A percentile compares a stretch with the other conserved stretches of the same genome.
Evolutionary conservation across 2,797 vertebrate genomes (phyloP).

Genomic region (Falco biarmicus): DNA sequence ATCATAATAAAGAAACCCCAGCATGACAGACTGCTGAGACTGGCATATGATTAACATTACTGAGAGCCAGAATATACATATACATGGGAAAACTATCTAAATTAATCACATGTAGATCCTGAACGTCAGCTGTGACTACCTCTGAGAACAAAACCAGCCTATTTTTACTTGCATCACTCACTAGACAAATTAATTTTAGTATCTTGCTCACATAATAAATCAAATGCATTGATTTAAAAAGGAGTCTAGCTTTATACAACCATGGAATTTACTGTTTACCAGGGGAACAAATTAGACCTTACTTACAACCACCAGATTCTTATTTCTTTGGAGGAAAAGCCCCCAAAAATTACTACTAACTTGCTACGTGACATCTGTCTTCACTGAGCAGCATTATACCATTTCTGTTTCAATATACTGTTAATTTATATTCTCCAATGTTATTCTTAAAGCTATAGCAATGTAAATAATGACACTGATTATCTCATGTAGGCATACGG

Average conservation of each 20-base stretch:
- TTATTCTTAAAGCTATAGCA: not conserved
- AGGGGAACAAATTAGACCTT: not conserved
- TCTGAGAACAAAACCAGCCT: constrained; percentile 6
- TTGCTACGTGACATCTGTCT: not conserved
- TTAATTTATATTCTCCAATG: not conserved
- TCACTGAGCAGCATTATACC: not conserved
- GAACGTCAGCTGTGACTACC: not conserved
- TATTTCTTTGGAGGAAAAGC: not conserved
- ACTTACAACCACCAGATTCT: not conserved
- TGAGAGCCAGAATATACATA: not conserved
- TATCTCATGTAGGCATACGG: not conserved
- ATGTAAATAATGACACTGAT: not conserved
- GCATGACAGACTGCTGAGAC: not conserved
- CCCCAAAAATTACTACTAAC: not conserved
- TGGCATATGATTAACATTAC: not conserved
- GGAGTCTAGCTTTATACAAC: not conserved
- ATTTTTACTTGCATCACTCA: constrained; percentile 6
- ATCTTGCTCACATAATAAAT: not conserved
- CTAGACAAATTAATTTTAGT: constrained; percentile 24
- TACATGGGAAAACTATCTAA: not conserved
- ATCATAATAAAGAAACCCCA: not conserved
- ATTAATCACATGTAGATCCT: not conserved
- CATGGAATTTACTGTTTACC: not conserved
- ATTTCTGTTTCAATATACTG: not conserved
- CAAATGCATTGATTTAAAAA: not conserved